A percentile compares a stretch with the other conserved stretches of the same genome.
These are phyloP conservation scores for Microcebus tavaratra DNA, from an alignment of 2,113 vertebrate genomes.

Conservation along the genomic window DNA sequence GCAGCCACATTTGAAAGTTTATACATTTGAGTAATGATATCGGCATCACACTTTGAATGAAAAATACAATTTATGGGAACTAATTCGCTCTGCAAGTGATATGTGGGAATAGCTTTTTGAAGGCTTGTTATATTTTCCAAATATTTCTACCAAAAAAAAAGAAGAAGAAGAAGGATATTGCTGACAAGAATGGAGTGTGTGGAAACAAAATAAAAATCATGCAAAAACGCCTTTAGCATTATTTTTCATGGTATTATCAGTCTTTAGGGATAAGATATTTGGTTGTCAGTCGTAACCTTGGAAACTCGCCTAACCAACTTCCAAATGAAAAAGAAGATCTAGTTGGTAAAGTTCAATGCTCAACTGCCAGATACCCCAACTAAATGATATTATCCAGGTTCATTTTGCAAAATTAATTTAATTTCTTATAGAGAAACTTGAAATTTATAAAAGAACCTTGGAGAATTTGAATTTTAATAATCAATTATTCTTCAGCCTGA, in stretches of 20 bases:
- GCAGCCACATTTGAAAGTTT: not conserved
- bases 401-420: conserved; percentile 72
- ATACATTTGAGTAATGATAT: not conserved
- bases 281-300: conserved; percentile 71
- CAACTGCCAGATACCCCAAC: conserved; percentile 61
- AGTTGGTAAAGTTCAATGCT: conserved; percentile 73
- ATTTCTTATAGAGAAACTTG: conserved; percentile 74
- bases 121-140: conserved; percentile 47
- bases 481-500: conserved; percentile 69
- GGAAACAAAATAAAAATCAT: conserved; percentile 59
- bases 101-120: conserved; percentile 15
- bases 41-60: not conserved
- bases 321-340: conserved; percentile 69
- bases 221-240: conserved; percentile 5
- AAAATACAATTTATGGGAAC: conserved; percentile 35
- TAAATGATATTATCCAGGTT: conserved; percentile 77
- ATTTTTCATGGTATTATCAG: conserved; percentile 56
- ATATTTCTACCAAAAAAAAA: not conserved
- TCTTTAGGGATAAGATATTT: conserved; percentile 63
- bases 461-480: conserved; percentile 76
- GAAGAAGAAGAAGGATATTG: not conserved
- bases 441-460: conserved; percentile 66
- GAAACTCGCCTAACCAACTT: conserved; percentile 72
- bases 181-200: conserved; percentile 37
- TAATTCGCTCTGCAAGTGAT: conserved; percentile 51